Evolutionary conservation across 2,888 invertebrate species (phyloP).

Genomic region (Zhengitettix transpicula): DNA sequence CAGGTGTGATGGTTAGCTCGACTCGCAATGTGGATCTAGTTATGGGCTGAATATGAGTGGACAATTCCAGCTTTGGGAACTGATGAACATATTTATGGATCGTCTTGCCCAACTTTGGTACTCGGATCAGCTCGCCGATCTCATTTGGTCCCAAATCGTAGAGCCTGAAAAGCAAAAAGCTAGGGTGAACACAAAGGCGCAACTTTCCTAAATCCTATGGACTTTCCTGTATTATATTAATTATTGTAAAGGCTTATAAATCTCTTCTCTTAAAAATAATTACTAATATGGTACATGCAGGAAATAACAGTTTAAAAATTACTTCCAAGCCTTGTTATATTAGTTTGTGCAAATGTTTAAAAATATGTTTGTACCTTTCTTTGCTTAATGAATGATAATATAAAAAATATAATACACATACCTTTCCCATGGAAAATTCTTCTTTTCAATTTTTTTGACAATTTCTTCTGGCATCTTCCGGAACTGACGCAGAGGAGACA

Average conservation of each 20-base stretch:
- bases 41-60: conserved; percentile 95
- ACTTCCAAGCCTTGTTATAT: too few relatives aligned
- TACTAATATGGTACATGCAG: too few relatives aligned
- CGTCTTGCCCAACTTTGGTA: conserved; percentile 85
- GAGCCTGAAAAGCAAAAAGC: conserved; percentile 31
- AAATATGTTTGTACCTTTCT: too few relatives aligned
- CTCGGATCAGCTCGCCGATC: conserved; percentile 83
- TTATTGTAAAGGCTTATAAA: too few relatives aligned
- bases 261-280: too few relatives aligned
- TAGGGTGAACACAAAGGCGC: too few relatives aligned
- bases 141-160: conserved; percentile 96
- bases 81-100: conserved; percentile 94
- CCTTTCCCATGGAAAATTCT: conserved; percentile 80
- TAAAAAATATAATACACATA: background rate
- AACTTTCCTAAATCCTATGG: background rate
- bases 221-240: too few relatives aligned
- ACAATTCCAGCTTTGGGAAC: conserved; percentile 88
- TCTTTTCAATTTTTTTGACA: conserved; percentile 95
- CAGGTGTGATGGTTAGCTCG: conserved; percentile 92
- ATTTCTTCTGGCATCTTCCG: conserved; percentile 94
- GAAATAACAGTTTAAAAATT: too few relatives aligned
- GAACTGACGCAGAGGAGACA: conserved; percentile 95
- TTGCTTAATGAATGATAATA: too few relatives aligned
- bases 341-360: too few relatives aligned
- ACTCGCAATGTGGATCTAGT: conserved; percentile 85